Percentiles rank a stretch among this genome's conserved stretches.
Conservation (phyloP, 2,888 invertebrate species). For the Xestia ashworthii region DNA sequence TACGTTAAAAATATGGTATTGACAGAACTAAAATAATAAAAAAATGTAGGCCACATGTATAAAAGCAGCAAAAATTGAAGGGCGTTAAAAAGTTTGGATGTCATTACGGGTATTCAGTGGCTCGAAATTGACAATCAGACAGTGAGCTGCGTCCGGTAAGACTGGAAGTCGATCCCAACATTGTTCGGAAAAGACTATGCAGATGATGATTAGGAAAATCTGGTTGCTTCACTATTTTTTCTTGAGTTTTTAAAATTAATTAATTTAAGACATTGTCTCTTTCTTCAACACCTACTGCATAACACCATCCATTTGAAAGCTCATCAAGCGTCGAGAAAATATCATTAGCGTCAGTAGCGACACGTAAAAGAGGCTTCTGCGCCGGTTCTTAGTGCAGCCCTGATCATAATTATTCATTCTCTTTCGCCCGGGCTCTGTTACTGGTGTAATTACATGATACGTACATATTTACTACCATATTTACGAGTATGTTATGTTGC, state of each 20-base stretch:
- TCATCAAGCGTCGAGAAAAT: conserved; percentile 68
- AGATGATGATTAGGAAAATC: too few species aligned
- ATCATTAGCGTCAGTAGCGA: conserved; percentile 68
- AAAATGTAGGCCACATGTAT: too few species aligned
- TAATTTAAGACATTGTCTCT: not conserved
- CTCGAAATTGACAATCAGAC: too few species aligned
- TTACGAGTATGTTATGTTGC: too few species aligned
- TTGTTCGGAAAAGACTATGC: too few species aligned
- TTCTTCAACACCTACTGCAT: conserved; percentile 29
- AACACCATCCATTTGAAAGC: conserved; percentile 64
- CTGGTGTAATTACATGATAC: not conserved
- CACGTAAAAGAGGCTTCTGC: conserved; percentile 66
- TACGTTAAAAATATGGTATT: not conserved
- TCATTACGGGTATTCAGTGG: too few species aligned
- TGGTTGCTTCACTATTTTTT: too few species aligned
- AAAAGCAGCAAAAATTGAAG: too few species aligned
- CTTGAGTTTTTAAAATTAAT: not conserved
- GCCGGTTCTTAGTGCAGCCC: conserved; percentile 61
- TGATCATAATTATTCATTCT: conserved; percentile 60
- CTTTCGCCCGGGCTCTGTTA: conserved; percentile 27
- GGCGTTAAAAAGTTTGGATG: too few species aligned
- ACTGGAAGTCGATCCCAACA: too few species aligned
- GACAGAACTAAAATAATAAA: too few species aligned
- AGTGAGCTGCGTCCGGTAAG: too few species aligned
- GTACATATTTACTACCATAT: not conserved